Percentiles rank a stretch among this genome's conserved stretches.
Conservation (phyloP, 1,140 invertebrate species). For the Ostrea denselamellosa region DNA sequence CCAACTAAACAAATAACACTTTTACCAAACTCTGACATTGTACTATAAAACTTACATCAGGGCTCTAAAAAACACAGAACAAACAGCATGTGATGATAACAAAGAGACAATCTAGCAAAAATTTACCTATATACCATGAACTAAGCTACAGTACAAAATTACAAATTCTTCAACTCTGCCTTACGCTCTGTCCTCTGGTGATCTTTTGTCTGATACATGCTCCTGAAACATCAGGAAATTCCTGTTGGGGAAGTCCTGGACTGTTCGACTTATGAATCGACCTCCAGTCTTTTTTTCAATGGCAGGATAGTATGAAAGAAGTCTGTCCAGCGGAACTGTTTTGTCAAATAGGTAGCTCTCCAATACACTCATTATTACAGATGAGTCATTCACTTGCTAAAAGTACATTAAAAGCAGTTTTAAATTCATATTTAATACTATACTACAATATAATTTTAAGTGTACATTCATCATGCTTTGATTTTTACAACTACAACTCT, state of each 20-base stretch:
- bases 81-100: neutral
- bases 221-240: conserved; percentile 95
- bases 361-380: conserved; percentile 94
- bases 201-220: conserved; percentile 57
- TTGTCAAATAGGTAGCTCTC: conserved; percentile 87
- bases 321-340: conserved; percentile 83
- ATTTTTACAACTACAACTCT: no score
- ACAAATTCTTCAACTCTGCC: neutral
- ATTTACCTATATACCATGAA: neutral
- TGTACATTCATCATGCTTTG: no score
- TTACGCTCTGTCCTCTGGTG: conserved; percentile 64
- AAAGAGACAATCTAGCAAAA: neutral
- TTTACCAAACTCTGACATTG: no score
- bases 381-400: conserved; percentile 94
- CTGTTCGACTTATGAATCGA: conserved; percentile 64
- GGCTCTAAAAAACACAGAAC: neutral
- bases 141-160: neutral
- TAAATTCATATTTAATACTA: no score
- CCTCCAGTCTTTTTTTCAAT: conserved; percentile 79
- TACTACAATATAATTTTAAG: no score
- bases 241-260: conserved; percentile 88
- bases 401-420: conserved; percentile 38
- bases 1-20: no score
- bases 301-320: conserved; percentile 90
- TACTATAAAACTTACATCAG: neutral